Evolutionary conservation across 2,888 invertebrate genomes (phyloP), one percentile per base, ranked within the genome.

Genomic region (Gibbula magus): DNA sequence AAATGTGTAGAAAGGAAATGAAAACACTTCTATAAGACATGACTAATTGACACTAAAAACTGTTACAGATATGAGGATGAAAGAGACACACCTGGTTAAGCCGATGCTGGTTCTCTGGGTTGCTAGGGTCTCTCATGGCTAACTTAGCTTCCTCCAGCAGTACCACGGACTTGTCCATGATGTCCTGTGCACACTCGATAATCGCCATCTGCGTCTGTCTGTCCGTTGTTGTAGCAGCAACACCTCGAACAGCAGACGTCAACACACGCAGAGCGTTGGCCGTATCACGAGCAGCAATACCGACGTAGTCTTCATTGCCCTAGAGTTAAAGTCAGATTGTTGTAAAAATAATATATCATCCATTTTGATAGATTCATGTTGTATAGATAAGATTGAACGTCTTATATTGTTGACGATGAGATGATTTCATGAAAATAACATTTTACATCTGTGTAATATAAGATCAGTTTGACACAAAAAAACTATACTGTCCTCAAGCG

Each of bases 91-190:
- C 95, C 84, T 95, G 95, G 18, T 96, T 95, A 61, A 98, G 94
- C 84, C 95, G 94, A 76, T 93, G 94, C 56, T 94, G 93, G 83
- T 93, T 93, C 39, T 95, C 94, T 0, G 95, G 94, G 39, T 94
- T 93, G 77, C 95, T 95, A 0, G 96, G 95, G 81, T 95, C 95
- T 85, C 94, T 94, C 80, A 97, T 93, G 88, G 95, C 95, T n/a
- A 94, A 94, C 91, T 96, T 95, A 0, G 98, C 96, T 87, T 97
- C 97, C 90, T 96, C 96, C 81, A 98, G 95, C 18, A 97, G 94
- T 0, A 94, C 94, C 51, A 96, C 94, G 0, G 97, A 97, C 77
- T 96, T 95, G 79, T 95, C 94, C 84, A 98, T 95, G 18, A 97
- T 97, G 82, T 96, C 96, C 52, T 96, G 96, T 0, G 97, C 96